These are phyloP conservation scores for Dendropsophus ebraccatus DNA, from an alignment of 2,113 vertebrate species.

Conservation along the genomic window DNA sequence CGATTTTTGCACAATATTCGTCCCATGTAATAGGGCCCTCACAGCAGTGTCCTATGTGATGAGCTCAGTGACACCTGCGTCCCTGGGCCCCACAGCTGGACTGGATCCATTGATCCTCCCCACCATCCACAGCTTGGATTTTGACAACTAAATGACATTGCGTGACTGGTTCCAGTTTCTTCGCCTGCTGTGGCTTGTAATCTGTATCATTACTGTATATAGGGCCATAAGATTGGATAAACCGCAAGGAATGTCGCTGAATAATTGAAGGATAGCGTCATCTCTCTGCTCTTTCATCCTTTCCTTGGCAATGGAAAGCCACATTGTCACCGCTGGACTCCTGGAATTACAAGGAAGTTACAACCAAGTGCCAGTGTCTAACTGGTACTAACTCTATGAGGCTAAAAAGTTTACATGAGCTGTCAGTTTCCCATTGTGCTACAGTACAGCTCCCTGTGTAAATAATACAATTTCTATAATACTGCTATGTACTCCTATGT, in stretches of 20 bases:
- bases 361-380: background rate
- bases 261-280: constrained; percentile 86
- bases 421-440: no score
- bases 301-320: constrained; percentile 53
- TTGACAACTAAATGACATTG: constrained; percentile 63
- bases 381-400: background rate
- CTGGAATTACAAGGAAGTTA: background rate
- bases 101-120: background rate
- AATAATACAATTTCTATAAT: no score
- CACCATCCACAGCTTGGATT: background rate
- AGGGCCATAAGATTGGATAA: constrained; percentile 87
- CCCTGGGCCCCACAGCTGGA: background rate
- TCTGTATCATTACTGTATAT: constrained; percentile 77
- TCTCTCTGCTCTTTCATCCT: constrained; percentile 67
- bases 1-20: no score
- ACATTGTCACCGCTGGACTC: background rate
- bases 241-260: constrained; percentile 91
- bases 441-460: no score
- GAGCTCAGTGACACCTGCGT: background rate
- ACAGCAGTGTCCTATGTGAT: no score
- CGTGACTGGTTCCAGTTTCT: constrained; percentile 84
- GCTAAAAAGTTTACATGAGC: no score
- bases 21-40: no score
- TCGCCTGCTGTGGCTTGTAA: constrained; percentile 86
- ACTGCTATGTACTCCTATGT: no score